Conservation (phyloP, 2,797 vertebrate genomes). For the Galago senegalensis region DNA sequence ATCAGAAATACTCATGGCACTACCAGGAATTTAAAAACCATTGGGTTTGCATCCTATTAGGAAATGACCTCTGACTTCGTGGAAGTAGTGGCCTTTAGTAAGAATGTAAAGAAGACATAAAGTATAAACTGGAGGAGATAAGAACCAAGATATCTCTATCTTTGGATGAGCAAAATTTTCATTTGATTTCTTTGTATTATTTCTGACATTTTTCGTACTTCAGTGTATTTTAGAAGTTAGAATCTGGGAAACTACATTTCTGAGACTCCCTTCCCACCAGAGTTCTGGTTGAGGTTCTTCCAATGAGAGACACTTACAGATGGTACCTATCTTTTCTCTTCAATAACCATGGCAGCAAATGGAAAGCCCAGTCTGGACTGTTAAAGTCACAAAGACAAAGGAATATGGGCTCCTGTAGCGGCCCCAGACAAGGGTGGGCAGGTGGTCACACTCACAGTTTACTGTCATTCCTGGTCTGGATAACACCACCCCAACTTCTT, state of each 20-base stretch:
- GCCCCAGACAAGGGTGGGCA: too few species aligned
- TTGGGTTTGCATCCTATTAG: neutral
- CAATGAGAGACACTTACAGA: neutral
- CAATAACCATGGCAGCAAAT: neutral
- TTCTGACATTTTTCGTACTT: neutral
- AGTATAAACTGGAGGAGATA: neutral
- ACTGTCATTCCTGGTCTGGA: neutral
- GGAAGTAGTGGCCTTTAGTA: neutral
- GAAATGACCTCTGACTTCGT: neutral
- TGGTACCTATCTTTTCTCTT: neutral
- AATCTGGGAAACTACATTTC: neutral
- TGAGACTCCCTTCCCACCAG: neutral
- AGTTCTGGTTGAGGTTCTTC: neutral
- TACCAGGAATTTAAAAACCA: neutral
- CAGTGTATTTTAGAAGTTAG: neutral
- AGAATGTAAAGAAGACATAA: neutral
- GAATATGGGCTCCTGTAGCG: neutral
- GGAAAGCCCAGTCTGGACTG: neutral
- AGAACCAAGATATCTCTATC: neutral
- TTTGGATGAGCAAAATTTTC: neutral
- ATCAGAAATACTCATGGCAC: neutral
- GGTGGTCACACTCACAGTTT: rapidly evolving
- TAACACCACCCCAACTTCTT: neutral
- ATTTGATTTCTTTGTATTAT: neutral
- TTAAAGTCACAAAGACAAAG: neutral